phyloP scores from a whole-genome alignment of 92 coral and sea anemone genomes.

The Epizoanthus illoricatus region DNA sequence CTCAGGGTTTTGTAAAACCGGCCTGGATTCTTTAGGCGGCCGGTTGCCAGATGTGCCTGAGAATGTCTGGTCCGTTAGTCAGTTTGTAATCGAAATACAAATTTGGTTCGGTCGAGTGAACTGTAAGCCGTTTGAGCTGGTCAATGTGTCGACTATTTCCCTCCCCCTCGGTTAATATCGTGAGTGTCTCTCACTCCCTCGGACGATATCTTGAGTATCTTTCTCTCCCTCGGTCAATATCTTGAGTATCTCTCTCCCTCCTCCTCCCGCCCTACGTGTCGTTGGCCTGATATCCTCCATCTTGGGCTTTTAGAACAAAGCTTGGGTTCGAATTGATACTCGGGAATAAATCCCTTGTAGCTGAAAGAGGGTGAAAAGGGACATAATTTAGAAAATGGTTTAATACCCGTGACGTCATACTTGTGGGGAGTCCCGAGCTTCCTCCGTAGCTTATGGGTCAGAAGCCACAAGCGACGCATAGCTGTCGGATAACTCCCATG shows the following conservation, averaged over 20 bases:
- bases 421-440: slow-evolving; percentile 9
- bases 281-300: slow-evolving; percentile 69
- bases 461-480: slow-evolving; percentile 88
- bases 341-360: slow-evolving; percentile 64
- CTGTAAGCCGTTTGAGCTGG: too few relatives aligned
- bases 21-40: too few relatives aligned
- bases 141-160: slow-evolving; percentile 77
- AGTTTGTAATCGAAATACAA: too few relatives aligned
- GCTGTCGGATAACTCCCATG: slow-evolving; percentile 86
- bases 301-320: slow-evolving; percentile 76
- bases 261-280: slow-evolving; percentile 82
- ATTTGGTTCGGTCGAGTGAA: too few relatives aligned
- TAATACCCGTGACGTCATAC: slow-evolving; percentile 62
- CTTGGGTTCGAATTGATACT: slow-evolving; percentile 83
- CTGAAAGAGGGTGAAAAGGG: slow-evolving; percentile 68
- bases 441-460: slow-evolving; percentile 61
- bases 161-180: slow-evolving; percentile 70
- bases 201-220: neutral
- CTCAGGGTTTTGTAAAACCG: too few relatives aligned
- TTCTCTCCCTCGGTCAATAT: slow-evolving; percentile 38
- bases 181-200: slow-evolving; percentile 80
- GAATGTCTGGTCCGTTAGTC: too few relatives aligned
- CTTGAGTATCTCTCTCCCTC: slow-evolving; percentile 85
- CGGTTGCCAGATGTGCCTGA: too few relatives aligned
- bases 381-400: slow-evolving; percentile 68